phyloP scores from a whole-genome alignment of 2,113 vertebrate genomes.

The Dasyornis broadbenti region DNA sequence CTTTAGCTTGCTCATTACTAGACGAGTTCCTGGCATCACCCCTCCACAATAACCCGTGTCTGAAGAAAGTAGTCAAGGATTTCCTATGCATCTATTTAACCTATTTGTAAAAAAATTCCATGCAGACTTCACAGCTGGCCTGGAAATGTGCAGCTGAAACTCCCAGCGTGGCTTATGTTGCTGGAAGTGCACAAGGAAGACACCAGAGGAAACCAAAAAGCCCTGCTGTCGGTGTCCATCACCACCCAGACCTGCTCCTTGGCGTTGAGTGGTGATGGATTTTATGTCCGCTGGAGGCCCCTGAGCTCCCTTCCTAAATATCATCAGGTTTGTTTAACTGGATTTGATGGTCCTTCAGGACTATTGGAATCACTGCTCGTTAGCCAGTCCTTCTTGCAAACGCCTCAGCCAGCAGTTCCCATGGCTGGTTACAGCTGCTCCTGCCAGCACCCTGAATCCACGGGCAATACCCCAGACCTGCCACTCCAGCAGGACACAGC shows the following conservation, averaged over 20 bases:
- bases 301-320: no score
- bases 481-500: background rate
- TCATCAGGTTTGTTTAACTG: background rate
- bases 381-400: background rate
- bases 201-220: background rate
- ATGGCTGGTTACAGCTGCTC: rapidly evolving
- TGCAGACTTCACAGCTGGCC: background rate
- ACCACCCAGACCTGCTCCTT: background rate
- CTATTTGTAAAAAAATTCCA: background rate
- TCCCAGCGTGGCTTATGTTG: background rate
- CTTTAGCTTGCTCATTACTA: background rate
- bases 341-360: background rate
- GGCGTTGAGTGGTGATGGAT: rapidly evolving
- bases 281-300: background rate
- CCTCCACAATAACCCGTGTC: background rate
- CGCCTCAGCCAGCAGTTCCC: background rate
- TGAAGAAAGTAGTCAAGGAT: no score
- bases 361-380: background rate
- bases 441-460: background rate
- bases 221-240: background rate
- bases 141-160: background rate
- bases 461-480: no score
- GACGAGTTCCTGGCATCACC: background rate
- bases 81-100: background rate
- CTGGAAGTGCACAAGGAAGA: background rate